phyloP scores from a whole-genome alignment of 2,888 invertebrate genomes.

The Masnerella sp. region DNA sequence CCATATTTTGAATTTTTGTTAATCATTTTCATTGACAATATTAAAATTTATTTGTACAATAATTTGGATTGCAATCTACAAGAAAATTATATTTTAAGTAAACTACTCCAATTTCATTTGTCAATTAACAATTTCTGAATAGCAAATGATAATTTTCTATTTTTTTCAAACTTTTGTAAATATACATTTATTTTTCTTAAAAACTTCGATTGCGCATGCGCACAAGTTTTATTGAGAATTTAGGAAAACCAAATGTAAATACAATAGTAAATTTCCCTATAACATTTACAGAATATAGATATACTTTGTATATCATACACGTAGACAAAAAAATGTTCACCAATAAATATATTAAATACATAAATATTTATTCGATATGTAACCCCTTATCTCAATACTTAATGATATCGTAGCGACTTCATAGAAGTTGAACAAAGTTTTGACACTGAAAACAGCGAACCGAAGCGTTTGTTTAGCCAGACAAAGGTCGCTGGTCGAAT shows the following conservation, averaged over 20 bases:
- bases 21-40: too few relatives aligned
- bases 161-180: too few relatives aligned
- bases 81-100: too few relatives aligned
- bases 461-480: conserved; percentile 7
- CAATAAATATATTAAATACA: background rate
- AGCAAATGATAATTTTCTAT: too few relatives aligned
- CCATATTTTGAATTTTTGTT: too few relatives aligned
- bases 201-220: too few relatives aligned
- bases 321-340: too few relatives aligned
- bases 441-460: conserved; percentile 11
- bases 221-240: conserved; percentile 7
- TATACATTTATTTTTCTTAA: too few relatives aligned
- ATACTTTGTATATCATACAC: conserved; percentile 28
- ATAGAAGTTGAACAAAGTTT: conserved; percentile 26
- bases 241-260: conserved; percentile 5
- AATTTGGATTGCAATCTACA: too few relatives aligned
- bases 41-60: too few relatives aligned
- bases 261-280: conserved; percentile 5
- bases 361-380: background rate
- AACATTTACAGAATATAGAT: conserved; percentile 14
- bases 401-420: conserved; percentile 10
- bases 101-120: too few relatives aligned
- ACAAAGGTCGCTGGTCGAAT: conserved; percentile 29
- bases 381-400: background rate
- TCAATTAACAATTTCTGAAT: too few relatives aligned